Conservation (phyloP, 2,113 vertebrate species). For the Corvus cornix region DNA sequence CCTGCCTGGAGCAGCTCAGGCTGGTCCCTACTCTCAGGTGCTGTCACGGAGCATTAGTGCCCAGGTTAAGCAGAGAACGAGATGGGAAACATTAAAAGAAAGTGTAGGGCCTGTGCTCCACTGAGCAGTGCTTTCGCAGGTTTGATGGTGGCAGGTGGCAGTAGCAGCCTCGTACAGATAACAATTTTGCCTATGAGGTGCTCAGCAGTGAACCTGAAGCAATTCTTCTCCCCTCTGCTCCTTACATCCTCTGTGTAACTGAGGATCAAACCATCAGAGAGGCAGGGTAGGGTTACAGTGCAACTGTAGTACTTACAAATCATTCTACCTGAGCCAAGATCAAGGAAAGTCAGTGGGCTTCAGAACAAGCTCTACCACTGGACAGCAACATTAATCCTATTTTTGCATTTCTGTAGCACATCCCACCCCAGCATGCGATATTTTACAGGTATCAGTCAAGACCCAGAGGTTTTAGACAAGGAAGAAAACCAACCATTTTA, state of each 20-base stretch:
- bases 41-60: not conserved
- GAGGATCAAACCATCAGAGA: not conserved
- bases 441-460: not conserved
- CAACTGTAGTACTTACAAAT: accelerated
- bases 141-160: not conserved
- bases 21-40: not conserved
- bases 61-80: not conserved
- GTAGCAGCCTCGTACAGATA: accelerated
- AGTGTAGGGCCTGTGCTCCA: not conserved
- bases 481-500: not conserved
- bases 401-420: not conserved
- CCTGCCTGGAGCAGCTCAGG: not conserved
- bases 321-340: not conserved
- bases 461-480: not conserved
- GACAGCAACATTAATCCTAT: not conserved
- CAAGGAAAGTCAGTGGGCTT: not conserved
- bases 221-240: not conserved
- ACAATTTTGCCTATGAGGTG: not conserved
- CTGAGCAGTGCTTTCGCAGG: accelerated
- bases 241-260: not conserved
- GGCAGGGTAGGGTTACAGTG: no score
- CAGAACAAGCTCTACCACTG: not conserved
- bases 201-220: not conserved
- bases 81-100: not conserved
- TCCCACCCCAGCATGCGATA: accelerated